Evolutionary conservation across 2,888 invertebrate genomes (phyloP).

Genomic region (Rhimphoctona megacephalus): DNA sequence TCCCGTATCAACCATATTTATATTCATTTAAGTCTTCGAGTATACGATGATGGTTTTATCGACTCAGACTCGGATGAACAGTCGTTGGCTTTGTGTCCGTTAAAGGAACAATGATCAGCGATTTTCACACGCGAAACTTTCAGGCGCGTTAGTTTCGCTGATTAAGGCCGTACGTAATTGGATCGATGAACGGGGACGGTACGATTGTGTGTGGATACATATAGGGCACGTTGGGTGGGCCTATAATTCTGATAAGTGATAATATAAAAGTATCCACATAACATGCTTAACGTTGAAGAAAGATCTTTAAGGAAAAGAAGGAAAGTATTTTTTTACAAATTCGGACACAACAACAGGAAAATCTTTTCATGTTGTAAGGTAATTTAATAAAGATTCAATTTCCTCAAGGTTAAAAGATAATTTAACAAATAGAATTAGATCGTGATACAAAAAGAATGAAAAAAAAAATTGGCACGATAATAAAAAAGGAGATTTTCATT

Average conservation of each 20-base stretch:
- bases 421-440: background rate
- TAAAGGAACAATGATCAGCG: constrained; percentile 67
- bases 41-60: constrained; percentile 46
- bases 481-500: too few species aligned
- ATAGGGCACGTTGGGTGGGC: constrained; percentile 30
- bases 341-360: background rate
- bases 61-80: constrained; percentile 53
- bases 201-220: background rate
- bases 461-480: background rate
- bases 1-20: background rate
- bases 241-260: background rate
- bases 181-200: constrained; percentile 36
- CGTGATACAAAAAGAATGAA: background rate
- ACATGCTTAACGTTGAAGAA: background rate
- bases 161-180: constrained; percentile 35
- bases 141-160: constrained; percentile 7
- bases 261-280: background rate
- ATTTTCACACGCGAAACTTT: constrained; percentile 64
- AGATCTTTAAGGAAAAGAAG: background rate
- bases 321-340: background rate
- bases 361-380: background rate
- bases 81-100: constrained; percentile 65
- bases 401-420: background rate
- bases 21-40: constrained; percentile 20
- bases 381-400: background rate